Conservation (phyloP, 1,140 invertebrate genomes). For the Drosophila kepulauana region DNA sequence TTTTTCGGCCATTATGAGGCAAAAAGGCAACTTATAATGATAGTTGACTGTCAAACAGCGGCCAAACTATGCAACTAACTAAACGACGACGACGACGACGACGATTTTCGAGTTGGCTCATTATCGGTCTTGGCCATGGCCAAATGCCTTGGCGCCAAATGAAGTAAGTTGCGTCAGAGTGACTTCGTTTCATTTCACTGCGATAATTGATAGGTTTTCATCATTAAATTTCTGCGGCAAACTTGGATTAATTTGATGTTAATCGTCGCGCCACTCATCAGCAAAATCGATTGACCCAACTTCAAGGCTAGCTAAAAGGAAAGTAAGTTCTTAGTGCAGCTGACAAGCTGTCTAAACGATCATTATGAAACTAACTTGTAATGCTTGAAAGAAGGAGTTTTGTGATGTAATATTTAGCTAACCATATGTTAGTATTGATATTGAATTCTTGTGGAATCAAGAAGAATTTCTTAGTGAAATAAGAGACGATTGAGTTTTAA, state of each 20-base stretch:
- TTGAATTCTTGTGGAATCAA: too few relatives aligned
- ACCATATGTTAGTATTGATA: too few relatives aligned
- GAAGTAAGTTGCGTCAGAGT: conserved; percentile 2
- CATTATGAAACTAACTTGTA: neutral
- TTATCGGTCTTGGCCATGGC: conserved; percentile 43
- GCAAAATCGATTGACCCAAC: neutral
- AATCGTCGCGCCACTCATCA: conserved; percentile 14
- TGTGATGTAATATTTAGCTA: too few relatives aligned
- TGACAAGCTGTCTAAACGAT: neutral
- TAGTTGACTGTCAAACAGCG: conserved; percentile 77
- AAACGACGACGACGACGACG: conserved; percentile 26
- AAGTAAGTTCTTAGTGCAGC: too few relatives aligned
- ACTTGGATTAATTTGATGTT: conserved; percentile 11
- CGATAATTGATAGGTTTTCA: conserved; percentile 59
- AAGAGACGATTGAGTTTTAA: too few relatives aligned
- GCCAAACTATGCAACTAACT: conserved; percentile 67
- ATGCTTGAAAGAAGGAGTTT: too few relatives aligned
- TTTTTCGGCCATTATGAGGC: conserved; percentile 72
- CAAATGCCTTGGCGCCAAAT: neutral
- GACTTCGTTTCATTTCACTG: neutral
- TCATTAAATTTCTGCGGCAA: conserved; percentile 15
- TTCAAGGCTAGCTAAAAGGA: neutral
- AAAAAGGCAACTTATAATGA: conserved; percentile 78
- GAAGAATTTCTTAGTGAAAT: too few relatives aligned
- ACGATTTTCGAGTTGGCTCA: conserved; percentile 63